Evolutionary conservation across 2,113 vertebrate species (phyloP), one percentile per base, ranked within the genome.

Genomic region (Zeus faber): DNA sequence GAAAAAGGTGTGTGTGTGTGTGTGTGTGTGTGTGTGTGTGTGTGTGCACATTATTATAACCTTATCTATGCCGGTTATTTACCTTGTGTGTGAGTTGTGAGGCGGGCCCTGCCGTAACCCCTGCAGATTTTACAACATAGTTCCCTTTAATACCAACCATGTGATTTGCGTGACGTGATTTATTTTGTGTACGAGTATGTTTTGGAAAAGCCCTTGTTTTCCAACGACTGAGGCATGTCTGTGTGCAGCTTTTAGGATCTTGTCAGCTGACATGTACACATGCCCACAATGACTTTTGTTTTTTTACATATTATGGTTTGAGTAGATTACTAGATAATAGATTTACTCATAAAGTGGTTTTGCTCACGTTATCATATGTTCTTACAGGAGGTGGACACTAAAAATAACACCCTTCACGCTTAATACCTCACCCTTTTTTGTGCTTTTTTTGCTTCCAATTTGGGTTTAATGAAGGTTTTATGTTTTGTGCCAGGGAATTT

Each of bases 151-250:
- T 62, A 54, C 65, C 63, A 31, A 35, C 53, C 80, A 69, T 78
- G 76, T 81, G 82, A 78, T 56, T 55, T 44, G 51, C 46, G 49
- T 62, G 70, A 62, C 1, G 26, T 43, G 65, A 75, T 72, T 44
- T 67, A 61, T 52, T 43, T n/a, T n/a, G n/a, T 39, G 58, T 58
- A 39, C 46, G 16, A 24, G 44, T 44, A 58, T 81, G 67, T 79
- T 80, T 76, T 74, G 66, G 59, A 74, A 79, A 24, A 72, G 64
- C 59, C 55, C 58, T 68, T 69, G 74, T 70, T 61, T 65, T 62
- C 22, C n/a, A n/a, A n/a, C n/a, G n/a, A n/a, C n/a, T n/a, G n/a
- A n/a, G n/a, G n/a, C n/a, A n/a, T n/a, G n/a, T 65, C 21, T 58
- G 35, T 54, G 17, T n/a, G 6, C 18, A 20, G 67, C 48, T 61